A percentile compares a stretch with the other conserved stretches of the same genome.
Evolutionary conservation across 2,113 vertebrate species (phyloP).

Genomic region (Sarotherodon lohbergeri): DNA sequence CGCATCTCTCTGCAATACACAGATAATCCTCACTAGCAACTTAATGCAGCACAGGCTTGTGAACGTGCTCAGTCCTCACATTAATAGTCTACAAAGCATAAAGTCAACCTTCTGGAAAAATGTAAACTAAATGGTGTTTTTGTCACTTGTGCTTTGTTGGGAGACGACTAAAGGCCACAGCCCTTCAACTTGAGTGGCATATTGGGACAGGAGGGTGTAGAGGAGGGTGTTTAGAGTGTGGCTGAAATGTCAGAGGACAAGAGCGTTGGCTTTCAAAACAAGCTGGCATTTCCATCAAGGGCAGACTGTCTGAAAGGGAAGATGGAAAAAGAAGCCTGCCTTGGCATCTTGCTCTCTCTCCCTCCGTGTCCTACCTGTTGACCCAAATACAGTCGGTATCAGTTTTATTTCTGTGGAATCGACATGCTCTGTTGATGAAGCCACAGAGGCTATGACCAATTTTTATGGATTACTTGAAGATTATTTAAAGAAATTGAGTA

Average conservation of each 20-base stretch:
- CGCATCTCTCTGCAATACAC: not conserved
- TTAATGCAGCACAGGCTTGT: not conserved
- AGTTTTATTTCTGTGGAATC: not conserved
- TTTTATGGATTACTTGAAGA: not conserved
- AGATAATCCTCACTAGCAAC: not conserved
- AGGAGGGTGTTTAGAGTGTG: not conserved
- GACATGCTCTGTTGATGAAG: not conserved
- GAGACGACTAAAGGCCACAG: not conserved
- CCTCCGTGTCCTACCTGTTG: not conserved
- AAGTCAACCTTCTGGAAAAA: not conserved
- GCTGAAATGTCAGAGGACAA: constrained; percentile 59
- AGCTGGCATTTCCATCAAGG: constrained; percentile 57
- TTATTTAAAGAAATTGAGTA: not conserved
- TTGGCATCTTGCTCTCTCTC: constrained; percentile 1
- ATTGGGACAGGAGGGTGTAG: not conserved
- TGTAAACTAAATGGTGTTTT: constrained; percentile 29
- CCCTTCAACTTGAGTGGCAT: not conserved
- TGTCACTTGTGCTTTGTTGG: not conserved
- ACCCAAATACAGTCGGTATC: not conserved
- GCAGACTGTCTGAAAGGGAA: constrained; percentile 24
- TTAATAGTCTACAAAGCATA: not conserved
- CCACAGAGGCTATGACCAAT: not conserved
- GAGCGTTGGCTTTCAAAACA: constrained; percentile 70
- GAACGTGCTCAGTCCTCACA: not conserved
- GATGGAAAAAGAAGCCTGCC: constrained; percentile 20